Conservation (phyloP, 2,113 vertebrate species). For the Neotragus pygmaeus region DNA sequence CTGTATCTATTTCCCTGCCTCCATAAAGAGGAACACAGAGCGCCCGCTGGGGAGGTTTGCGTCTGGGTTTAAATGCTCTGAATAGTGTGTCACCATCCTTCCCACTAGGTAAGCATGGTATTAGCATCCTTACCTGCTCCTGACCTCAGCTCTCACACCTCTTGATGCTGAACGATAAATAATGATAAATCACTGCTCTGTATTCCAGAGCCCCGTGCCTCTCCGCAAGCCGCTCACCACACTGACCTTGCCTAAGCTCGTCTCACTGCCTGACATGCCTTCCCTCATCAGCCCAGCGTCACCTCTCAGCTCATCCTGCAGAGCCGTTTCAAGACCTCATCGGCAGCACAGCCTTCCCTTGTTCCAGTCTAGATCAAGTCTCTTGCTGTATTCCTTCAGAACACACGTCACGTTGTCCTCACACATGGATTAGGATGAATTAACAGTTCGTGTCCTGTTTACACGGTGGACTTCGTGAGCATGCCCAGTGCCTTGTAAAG, state of each 20-base stretch:
- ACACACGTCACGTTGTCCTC: not conserved
- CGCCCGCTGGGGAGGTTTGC: fast-evolving
- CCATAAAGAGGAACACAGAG: not conserved
- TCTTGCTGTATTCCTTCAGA: not conserved
- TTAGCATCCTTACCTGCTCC: not conserved
- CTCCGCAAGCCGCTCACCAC: fast-evolving
- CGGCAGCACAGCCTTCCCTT: not conserved
- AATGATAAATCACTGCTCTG: not conserved
- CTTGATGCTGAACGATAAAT: not conserved
- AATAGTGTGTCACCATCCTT: not conserved
- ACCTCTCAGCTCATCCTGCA: not conserved
- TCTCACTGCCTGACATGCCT: too few species aligned
- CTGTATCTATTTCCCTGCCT: not conserved
- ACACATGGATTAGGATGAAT: not conserved
- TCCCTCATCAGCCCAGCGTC: not conserved
- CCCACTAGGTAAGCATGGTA: not conserved
- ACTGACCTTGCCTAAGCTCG: not conserved
- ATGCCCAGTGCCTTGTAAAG: not conserved
- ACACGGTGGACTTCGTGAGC: not conserved
- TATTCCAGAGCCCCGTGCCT: not conserved
- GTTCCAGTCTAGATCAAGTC: not conserved
- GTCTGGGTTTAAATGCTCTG: not conserved
- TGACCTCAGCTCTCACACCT: not conserved
- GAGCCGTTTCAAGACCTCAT: slow-evolving; percentile 14
- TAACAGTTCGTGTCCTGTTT: not conserved